A percentile compares a stretch with the other conserved stretches of the same genome.
phyloP scores from a whole-genome alignment of 2,113 vertebrate species.

The Anguilla japonica region DNA sequence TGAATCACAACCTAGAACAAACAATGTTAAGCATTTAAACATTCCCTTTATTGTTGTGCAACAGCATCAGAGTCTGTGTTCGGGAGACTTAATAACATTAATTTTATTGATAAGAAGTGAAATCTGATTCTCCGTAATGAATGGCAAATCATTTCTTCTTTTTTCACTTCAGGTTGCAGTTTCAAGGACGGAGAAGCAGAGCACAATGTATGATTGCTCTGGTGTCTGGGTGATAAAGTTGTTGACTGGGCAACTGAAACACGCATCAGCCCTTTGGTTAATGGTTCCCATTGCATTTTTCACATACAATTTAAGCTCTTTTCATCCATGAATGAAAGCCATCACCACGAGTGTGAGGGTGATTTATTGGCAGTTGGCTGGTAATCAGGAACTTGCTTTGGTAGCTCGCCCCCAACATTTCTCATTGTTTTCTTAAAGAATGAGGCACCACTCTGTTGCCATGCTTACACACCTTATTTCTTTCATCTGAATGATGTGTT shows the following conservation, averaged over 20 bases:
- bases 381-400: conserved; percentile 11
- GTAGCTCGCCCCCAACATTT: conserved; percentile 1
- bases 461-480: background rate
- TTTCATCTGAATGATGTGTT: background rate
- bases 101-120: background rate
- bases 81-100: background rate
- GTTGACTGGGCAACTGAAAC: conserved; percentile 19
- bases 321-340: conserved; percentile 19
- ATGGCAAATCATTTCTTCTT: background rate
- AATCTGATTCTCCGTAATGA: background rate
- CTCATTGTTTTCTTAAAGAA: background rate
- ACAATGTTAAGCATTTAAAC: background rate
- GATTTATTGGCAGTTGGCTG: conserved; percentile 14
- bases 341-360: background rate
- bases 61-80: background rate
- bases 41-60: background rate
- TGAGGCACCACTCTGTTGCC: background rate
- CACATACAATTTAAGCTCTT: conserved; percentile 29
- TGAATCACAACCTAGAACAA: background rate
- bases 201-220: background rate
- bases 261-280: conserved; percentile 24
- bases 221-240: conserved; percentile 5
- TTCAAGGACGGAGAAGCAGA: conserved; percentile 6
- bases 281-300: conserved; percentile 25
- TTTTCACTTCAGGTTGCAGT: background rate